Evolutionary conservation across 2,888 invertebrate species (phyloP).

Genomic region (Chorisops tibialis): DNA sequence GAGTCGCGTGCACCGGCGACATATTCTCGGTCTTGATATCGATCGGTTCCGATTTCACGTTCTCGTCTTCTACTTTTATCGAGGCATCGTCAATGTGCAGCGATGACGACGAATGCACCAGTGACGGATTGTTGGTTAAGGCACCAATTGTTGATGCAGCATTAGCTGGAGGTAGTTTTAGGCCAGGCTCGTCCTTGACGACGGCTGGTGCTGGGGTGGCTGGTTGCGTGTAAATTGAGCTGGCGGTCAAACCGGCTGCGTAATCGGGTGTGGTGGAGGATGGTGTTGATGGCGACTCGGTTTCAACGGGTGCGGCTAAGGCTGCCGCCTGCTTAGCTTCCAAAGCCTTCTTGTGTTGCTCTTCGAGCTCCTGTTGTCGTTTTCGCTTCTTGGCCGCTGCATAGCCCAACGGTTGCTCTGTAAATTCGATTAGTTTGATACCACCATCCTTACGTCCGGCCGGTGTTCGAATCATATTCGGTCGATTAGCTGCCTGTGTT

Average conservation of each 20-base stretch:
- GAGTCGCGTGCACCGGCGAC: neutral
- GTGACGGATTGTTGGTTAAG: constrained; percentile 22
- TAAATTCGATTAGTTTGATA: constrained; percentile 90
- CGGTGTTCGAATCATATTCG: constrained; percentile 60
- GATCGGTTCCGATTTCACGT: constrained; percentile 40
- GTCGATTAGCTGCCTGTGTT: constrained; percentile 49
- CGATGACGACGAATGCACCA: neutral
- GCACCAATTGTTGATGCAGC: constrained; percentile 17
- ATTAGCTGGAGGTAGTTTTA: constrained; percentile 11
- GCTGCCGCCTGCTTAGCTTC: constrained; percentile 53
- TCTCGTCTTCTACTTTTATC: constrained; percentile 31
- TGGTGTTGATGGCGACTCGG: constrained; percentile 43
- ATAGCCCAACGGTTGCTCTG: constrained; percentile 84
- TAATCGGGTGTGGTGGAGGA: constrained; percentile 70
- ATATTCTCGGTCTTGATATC: constrained; percentile 47
- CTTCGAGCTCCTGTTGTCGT: constrained; percentile 71
- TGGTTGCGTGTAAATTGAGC: constrained; percentile 54
- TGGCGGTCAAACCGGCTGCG: constrained; percentile 71
- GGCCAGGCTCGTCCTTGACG: constrained; percentile 32
- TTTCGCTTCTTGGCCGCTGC: constrained; percentile 84
- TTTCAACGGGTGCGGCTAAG: constrained; percentile 46
- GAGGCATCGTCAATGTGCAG: constrained; percentile 26
- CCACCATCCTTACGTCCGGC: constrained; percentile 82
- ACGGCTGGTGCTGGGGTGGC: constrained; percentile 43
- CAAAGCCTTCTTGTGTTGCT: constrained; percentile 60